These are phyloP conservation scores for Spatulosminthurus flaviceps DNA, from an alignment of 2,888 invertebrate species.

Conservation along the genomic window DNA sequence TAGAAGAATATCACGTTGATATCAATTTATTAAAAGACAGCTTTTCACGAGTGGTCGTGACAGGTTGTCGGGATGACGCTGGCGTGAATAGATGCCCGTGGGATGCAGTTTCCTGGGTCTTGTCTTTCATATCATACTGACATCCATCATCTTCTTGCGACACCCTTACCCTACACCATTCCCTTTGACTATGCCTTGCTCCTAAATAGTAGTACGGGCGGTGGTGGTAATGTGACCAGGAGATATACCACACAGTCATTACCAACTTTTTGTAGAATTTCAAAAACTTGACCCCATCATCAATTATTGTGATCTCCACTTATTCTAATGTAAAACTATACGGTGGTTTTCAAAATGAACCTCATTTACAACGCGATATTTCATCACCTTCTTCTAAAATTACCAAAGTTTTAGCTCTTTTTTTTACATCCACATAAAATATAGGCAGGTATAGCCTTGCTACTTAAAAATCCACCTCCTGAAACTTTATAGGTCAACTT, in stretches of 20 bases:
- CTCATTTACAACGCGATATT: not conserved
- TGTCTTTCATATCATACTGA: conserved; percentile 41
- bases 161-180: not conserved
- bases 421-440: too few relatives aligned
- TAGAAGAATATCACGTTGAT: conserved; percentile 54
- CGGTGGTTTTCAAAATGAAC: not conserved
- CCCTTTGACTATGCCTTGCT: too few relatives aligned
- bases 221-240: not conserved
- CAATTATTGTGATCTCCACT: too few relatives aligned
- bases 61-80: conserved; percentile 48
- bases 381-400: too few relatives aligned
- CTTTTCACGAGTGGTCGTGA: conserved; percentile 55
- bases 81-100: conserved; percentile 44
- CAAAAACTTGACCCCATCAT: not conserved
- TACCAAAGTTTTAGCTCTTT: too few relatives aligned
- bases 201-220: too few relatives aligned
- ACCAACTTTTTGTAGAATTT: not conserved
- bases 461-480: too few relatives aligned
- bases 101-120: conserved; percentile 36
- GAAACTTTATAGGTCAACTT: too few relatives aligned
- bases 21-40: conserved; percentile 57
- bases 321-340: conserved; percentile 5
- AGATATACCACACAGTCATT: conserved; percentile 4
- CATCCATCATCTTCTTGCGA: conserved; percentile 40
- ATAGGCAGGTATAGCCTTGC: too few relatives aligned